Conservation (phyloP, 2,113 vertebrate species). For the Perca flavescens region DNA sequence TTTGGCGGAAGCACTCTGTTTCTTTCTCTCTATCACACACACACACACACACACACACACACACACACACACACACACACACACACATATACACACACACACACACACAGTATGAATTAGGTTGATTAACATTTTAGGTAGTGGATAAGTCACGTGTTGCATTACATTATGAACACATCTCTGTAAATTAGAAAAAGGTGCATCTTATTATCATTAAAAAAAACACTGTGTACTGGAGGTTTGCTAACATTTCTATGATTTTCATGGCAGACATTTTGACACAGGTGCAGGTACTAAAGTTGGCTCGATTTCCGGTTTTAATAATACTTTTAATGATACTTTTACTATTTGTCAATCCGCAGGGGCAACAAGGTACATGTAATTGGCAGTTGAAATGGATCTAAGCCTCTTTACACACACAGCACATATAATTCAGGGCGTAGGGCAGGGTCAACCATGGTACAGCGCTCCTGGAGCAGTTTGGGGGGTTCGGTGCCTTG, state of each 20-base stretch:
- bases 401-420: too few relatives aligned
- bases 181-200: background rate
- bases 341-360: too few relatives aligned
- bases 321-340: too few relatives aligned
- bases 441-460: too few relatives aligned
- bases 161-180: background rate
- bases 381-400: too few relatives aligned
- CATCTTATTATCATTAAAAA: background rate
- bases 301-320: too few relatives aligned
- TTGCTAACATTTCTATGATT: conserved; percentile 6
- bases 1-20: conserved; percentile 44
- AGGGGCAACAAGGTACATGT: too few relatives aligned
- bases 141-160: conserved; percentile 15
- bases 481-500: too few relatives aligned
- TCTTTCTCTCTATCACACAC: conserved; percentile 20
- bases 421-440: too few relatives aligned
- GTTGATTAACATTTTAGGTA: conserved; percentile 40
- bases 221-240: background rate
- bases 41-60: background rate
- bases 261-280: background rate
- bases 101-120: conserved; percentile 11
- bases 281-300: too few relatives aligned
- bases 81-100: background rate
- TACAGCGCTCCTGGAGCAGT: too few relatives aligned
- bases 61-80: conserved; percentile 23